phyloP scores from a whole-genome alignment of 2,888 invertebrate genomes.

The Aproaerema taeniolella region DNA sequence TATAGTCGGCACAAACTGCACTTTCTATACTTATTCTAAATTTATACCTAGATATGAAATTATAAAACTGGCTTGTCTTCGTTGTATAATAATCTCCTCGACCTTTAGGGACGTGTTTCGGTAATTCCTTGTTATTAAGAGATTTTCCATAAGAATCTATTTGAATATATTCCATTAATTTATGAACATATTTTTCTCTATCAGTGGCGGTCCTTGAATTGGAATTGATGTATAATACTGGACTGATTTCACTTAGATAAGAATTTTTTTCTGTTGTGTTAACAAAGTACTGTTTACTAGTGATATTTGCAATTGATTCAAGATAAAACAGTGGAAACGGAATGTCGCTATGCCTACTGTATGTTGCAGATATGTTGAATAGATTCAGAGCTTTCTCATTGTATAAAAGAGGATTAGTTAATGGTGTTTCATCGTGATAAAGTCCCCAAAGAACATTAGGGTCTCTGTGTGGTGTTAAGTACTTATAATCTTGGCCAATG shows the following conservation, averaged over 20 bases:
- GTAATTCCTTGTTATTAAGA: not conserved
- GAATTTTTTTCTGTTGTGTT: not conserved
- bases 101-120: not conserved
- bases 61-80: not conserved
- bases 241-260: not conserved
- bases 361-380: too few species aligned
- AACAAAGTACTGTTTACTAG: not conserved
- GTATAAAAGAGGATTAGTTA: not conserved
- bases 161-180: not conserved
- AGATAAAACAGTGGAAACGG: slow-evolving; percentile 41
- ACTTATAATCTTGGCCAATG: not conserved
- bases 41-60: not conserved
- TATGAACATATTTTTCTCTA: not conserved
- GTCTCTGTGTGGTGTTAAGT: not conserved
- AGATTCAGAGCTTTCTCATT: slow-evolving; percentile 76
- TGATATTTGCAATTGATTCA: not conserved
- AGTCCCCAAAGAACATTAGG: not conserved
- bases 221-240: not conserved
- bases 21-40: not conserved
- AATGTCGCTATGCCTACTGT: too few species aligned
- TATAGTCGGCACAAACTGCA: not conserved
- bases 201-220: not conserved
- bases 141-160: not conserved
- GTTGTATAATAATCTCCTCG: not conserved
- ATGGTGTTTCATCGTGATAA: not conserved